These are phyloP conservation scores for Linurgus olivaceus DNA, from an alignment of 2,797 vertebrate species.

Conservation along the genomic window DNA sequence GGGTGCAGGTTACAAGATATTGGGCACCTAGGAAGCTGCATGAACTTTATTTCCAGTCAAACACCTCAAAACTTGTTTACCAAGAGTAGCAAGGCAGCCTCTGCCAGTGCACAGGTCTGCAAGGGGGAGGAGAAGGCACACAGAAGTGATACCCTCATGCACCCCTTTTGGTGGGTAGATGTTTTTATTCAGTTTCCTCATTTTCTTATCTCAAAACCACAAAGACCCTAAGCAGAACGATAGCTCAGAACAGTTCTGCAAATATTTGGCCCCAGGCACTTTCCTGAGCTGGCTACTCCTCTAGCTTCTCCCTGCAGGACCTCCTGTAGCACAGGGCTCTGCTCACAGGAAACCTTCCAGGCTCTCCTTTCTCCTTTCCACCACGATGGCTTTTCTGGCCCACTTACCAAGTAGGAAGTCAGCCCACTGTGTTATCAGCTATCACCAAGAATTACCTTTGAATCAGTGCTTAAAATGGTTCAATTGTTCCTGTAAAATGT, in stretches of 20 bases:
- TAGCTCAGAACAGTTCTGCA: constrained; percentile 10
- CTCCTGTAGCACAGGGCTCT: neutral
- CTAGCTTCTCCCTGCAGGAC: neutral
- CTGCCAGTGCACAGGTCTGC: neutral
- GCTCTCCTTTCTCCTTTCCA: neutral
- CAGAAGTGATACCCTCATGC: neutral
- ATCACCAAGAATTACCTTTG: neutral
- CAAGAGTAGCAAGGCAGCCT: neutral
- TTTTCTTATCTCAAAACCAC: constrained; percentile 48
- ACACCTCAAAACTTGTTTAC: neutral
- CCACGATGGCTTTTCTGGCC: neutral
- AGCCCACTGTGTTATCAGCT: neutral
- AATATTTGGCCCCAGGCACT: neutral
- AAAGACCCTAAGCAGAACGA: neutral
- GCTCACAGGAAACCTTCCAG: neutral
- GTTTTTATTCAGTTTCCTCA: constrained; percentile 44
- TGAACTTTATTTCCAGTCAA: neutral
- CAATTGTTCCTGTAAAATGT: neutral
- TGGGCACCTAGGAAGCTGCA: neutral
- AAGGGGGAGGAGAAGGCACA: neutral
- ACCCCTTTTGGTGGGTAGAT: neutral
- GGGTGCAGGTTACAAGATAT: neutral
- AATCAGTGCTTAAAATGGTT: neutral
- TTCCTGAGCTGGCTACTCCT: neutral
- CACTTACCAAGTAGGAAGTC: neutral